phyloP scores from a whole-genome alignment of 2,113 vertebrate genomes.

The Cygnus atratus region DNA sequence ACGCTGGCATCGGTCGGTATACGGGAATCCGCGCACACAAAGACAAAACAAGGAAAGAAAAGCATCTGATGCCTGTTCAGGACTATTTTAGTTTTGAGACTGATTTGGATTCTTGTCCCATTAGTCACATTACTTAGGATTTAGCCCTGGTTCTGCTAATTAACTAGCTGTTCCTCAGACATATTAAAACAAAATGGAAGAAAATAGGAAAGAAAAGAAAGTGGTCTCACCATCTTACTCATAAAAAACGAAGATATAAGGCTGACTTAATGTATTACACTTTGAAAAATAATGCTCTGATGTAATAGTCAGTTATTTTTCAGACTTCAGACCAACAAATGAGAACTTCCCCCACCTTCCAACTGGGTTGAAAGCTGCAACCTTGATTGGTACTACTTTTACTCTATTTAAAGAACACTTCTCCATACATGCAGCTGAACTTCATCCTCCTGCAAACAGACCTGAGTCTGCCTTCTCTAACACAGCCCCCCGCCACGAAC shows the following conservation, averaged over 20 bases:
- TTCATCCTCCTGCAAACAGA: background rate
- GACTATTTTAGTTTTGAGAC: background rate
- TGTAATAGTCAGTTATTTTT: background rate
- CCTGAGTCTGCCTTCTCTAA: background rate
- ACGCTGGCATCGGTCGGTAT: background rate
- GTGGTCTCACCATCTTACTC: background rate
- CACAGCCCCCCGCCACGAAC: background rate
- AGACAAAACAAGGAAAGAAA: background rate
- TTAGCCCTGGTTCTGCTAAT: background rate
- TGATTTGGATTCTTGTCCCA: background rate
- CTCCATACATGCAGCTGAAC: background rate
- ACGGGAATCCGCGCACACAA: background rate
- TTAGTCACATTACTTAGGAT: background rate
- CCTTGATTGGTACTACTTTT: background rate
- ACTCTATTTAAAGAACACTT: background rate
- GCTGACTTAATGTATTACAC: background rate
- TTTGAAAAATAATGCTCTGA: constrained; percentile 5
- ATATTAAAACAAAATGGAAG: background rate
- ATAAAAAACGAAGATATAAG: constrained; percentile 25
- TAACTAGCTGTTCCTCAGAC: background rate
- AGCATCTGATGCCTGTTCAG: background rate
- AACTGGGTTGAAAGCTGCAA: background rate
- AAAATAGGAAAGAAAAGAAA: background rate
- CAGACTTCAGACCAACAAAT: background rate
- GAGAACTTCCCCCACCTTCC: background rate